These are phyloP conservation scores for Barnardius zonarius DNA, from an alignment of 2,113 vertebrate species.

Conservation along the genomic window DNA sequence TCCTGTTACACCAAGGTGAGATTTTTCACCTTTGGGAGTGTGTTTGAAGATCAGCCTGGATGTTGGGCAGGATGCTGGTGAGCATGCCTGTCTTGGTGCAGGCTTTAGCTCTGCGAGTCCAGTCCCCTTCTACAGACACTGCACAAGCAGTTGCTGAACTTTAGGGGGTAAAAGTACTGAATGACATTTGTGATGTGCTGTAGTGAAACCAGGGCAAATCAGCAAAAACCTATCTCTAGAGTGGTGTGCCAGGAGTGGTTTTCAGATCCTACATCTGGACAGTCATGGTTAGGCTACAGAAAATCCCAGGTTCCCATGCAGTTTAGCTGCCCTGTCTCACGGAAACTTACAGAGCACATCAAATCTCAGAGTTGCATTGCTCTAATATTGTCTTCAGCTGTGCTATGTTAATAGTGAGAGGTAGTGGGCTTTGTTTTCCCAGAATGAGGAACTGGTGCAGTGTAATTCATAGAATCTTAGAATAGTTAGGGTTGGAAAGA, in stretches of 20 bases:
- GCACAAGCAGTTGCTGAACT: background rate
- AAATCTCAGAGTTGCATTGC: background rate
- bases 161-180: background rate
- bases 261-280: background rate
- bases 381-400: background rate
- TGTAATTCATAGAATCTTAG: background rate
- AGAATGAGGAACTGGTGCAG: background rate
- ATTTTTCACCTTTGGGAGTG: background rate
- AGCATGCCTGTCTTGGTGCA: fast-evolving
- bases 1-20: background rate
- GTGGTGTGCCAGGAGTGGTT: background rate
- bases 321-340: background rate
- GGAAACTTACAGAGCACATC: background rate
- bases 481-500: no score
- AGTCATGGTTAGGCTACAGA: fast-evolving
- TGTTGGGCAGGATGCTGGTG: background rate
- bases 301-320: background rate
- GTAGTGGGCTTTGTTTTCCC: background rate
- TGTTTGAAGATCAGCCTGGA: background rate
- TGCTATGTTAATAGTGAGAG: background rate
- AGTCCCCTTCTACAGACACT: background rate
- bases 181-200: background rate
- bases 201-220: background rate
- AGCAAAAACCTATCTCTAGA: background rate
- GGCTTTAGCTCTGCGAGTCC: background rate